Evolutionary conservation across 2,797 vertebrate species (phyloP).

Genomic region (Hafferia zeledoni): DNA sequence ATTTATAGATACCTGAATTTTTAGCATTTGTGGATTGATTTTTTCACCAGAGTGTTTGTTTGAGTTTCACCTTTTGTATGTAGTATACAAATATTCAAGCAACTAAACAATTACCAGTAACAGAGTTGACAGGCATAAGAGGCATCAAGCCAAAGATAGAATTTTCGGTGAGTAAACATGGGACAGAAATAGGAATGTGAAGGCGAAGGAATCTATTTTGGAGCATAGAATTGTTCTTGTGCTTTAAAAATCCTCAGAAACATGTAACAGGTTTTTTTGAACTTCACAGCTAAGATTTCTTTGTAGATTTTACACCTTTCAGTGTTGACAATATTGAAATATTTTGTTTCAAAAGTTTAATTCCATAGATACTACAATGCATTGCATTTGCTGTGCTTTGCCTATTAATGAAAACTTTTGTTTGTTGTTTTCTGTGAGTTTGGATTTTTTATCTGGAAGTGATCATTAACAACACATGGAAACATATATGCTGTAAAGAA

Average conservation of each 20-base stretch:
- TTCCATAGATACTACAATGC: not conserved
- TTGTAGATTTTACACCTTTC: not conserved
- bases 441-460: not conserved
- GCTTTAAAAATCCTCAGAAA: not conserved
- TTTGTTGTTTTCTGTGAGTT: not conserved
- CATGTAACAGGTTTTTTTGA: not conserved
- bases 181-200: conserved; percentile 7
- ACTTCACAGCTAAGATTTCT: not conserved
- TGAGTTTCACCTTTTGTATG: not conserved
- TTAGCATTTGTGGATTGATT: not conserved
- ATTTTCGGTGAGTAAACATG: not conserved
- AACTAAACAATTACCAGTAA: not conserved
- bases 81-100: not conserved
- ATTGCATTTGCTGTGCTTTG: not conserved
- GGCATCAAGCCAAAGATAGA: conserved; percentile 11
- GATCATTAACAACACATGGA: not conserved
- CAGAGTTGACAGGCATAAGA: not conserved
- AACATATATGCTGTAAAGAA: not conserved
- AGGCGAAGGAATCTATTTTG: not conserved
- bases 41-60: not conserved
- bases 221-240: not conserved
- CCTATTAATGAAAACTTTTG: not conserved
- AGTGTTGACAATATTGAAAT: not conserved
- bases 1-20: not conserved
- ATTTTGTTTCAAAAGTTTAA: not conserved